Evolutionary conservation across 2,113 vertebrate genomes (phyloP), one percentile per base, ranked within the genome.

Genomic region (Xiphorhynchus elegans): DNA sequence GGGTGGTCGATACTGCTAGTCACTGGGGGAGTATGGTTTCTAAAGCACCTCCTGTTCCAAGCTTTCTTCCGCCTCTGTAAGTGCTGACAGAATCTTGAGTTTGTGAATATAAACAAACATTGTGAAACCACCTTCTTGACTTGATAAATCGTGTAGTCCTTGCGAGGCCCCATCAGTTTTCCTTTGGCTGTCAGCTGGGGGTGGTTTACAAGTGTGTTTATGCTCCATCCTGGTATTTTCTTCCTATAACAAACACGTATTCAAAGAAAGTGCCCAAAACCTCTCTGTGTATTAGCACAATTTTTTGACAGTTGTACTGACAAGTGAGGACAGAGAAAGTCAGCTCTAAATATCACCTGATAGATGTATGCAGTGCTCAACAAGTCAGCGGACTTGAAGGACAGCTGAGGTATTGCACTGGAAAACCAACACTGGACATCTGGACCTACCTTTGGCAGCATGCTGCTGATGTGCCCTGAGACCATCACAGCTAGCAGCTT

Each of bases 361-460:
- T 46, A 72, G 50, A 62, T 1, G 3, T 31, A 18, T 8, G 56
- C 9, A 77, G 44, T 60, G 35, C 44, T 60, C 40, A 79, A 2
- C 37, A 49, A 47, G 40, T 29, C 58, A 44, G 25, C 13, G 76
- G n/a, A 28, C 55, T 69, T 55, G 69, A 86, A 67, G 69, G 42
- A 39, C 28, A 39, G 15, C 19, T 70, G 74, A 70, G 44, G n/a
- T 40, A 31, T 33, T 58, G 47, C 25, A 25, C 42, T 7, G 8
- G 26, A 53, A 86, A 58, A 59, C 9, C 59, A 49, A 0, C 0
- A 1, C 37, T 67, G 60, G 37, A 55, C 0, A 0, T 37, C 47
- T 82, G 64, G 58, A 37, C 11, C 24, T 67, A 28, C 25, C 53
- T 11, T 77, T 70, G 50, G 39, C 28, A 42, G 47, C 1, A 0